These are phyloP conservation scores for Chymomyza caudatula DNA, from an alignment of 2,888 invertebrate genomes.

Conservation along the genomic window DNA sequence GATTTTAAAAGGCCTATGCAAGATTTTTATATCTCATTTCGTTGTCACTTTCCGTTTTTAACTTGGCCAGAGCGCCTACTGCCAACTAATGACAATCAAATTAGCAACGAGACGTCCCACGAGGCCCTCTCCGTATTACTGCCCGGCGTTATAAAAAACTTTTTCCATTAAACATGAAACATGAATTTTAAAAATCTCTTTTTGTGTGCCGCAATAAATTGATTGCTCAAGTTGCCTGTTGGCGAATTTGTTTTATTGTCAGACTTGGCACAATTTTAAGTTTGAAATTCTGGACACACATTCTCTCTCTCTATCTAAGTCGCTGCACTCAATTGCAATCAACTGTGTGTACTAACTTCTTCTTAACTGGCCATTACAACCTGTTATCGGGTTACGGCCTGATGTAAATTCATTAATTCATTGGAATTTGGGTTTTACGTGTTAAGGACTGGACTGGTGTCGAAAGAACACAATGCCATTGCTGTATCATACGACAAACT, in stretches of 20 bases:
- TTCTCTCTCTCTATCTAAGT: too few relatives aligned
- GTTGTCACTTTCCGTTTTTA: neutral
- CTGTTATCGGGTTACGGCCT: too few relatives aligned
- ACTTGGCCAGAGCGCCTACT: neutral
- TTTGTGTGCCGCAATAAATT: slow-evolving; percentile 32
- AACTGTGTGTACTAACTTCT: neutral
- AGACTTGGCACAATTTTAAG: slow-evolving; percentile 33
- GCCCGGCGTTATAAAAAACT: slow-evolving; percentile 45
- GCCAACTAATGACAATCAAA: slow-evolving; percentile 65
- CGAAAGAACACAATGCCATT: neutral
- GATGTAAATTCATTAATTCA: too few relatives aligned
- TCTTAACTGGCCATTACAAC: neutral
- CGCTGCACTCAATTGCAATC: too few relatives aligned
- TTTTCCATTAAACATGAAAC: slow-evolving; percentile 63
- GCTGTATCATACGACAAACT: too few relatives aligned
- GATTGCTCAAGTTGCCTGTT: slow-evolving; percentile 41
- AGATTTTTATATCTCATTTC: slow-evolving; percentile 2
- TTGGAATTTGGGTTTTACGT: too few relatives aligned
- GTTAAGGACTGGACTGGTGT: too few relatives aligned
- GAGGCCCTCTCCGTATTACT: slow-evolving; percentile 25
- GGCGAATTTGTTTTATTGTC: slow-evolving; percentile 35
- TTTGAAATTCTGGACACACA: neutral
- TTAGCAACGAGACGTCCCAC: slow-evolving; percentile 40
- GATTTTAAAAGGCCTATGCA: slow-evolving; percentile 1
- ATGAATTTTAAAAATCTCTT: slow-evolving; percentile 27